Evolutionary conservation across 2,888 invertebrate genomes (phyloP).

Genomic region (Chouioia cunea): DNA sequence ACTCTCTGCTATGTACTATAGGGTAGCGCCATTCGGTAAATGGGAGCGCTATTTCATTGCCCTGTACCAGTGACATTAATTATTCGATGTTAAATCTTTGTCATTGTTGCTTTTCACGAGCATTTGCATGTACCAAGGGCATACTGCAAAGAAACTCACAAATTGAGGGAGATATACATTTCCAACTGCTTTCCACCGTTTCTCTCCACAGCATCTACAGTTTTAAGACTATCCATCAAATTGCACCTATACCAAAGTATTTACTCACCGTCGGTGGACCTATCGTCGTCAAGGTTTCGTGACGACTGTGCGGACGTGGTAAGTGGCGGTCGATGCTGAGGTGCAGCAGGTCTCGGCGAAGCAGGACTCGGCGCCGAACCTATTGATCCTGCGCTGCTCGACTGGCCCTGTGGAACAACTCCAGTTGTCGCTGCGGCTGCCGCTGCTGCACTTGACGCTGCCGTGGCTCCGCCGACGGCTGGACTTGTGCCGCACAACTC

Average conservation of each 20-base stretch:
- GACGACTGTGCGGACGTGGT: conserved; percentile 64
- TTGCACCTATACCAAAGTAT: background rate
- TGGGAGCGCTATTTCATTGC: background rate
- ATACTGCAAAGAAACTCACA: too few species aligned
- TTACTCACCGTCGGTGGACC: conserved; percentile 65
- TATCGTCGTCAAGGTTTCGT: conserved; percentile 65
- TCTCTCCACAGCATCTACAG: too few species aligned
- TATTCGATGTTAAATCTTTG: conserved; percentile 30
- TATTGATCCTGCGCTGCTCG: conserved; percentile 66
- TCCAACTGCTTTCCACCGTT: too few species aligned
- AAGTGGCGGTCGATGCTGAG: conserved; percentile 49
- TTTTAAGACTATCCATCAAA: too few species aligned
- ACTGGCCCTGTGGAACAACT: conserved; percentile 65
- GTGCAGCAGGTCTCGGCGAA: conserved; percentile 66
- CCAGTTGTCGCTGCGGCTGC: conserved; percentile 52
- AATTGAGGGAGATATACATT: too few species aligned
- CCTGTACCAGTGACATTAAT: conserved; percentile 23
- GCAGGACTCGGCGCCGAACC: conserved; percentile 67
- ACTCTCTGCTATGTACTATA: background rate
- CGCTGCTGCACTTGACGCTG: too few species aligned
- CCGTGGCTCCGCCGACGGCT: conserved; percentile 4
- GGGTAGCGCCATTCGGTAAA: conserved; percentile 9
- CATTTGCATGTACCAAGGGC: too few species aligned
- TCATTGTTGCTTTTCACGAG: too few species aligned
- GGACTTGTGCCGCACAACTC: conserved; percentile 59